These are phyloP conservation scores for Hedya salicella DNA, from an alignment of 2,888 invertebrate genomes.

Conservation along the genomic window DNA sequence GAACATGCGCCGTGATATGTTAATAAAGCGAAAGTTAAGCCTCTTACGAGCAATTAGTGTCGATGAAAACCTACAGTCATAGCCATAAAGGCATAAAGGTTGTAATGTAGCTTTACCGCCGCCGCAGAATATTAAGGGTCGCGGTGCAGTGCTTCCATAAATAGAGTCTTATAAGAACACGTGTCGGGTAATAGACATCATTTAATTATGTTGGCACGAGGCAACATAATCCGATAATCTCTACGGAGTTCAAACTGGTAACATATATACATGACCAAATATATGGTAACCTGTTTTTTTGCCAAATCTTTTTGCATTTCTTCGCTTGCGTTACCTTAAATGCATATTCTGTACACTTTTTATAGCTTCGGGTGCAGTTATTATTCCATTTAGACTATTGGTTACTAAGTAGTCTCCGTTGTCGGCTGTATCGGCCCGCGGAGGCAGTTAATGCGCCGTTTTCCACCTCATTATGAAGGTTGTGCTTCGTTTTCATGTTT, in stretches of 20 bases:
- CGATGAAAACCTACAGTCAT: slow-evolving; percentile 17
- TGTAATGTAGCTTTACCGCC: slow-evolving; percentile 41
- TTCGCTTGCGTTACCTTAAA: neutral
- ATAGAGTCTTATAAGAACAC: too few species aligned
- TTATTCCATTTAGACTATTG: neutral
- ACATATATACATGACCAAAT: too few species aligned
- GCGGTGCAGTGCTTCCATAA: neutral
- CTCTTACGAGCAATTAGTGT: slow-evolving; percentile 11
- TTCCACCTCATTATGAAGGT: slow-evolving; percentile 22
- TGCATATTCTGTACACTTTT: neutral
- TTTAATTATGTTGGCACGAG: too few species aligned
- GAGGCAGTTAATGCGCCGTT: slow-evolving; percentile 6
- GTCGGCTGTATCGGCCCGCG: slow-evolving; percentile 4
- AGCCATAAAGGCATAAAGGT: slow-evolving; percentile 47
- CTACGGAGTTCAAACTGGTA: too few species aligned
- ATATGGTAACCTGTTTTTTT: too few species aligned
- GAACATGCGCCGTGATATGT: too few species aligned
- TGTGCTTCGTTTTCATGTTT: slow-evolving; percentile 20
- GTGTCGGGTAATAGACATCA: too few species aligned
- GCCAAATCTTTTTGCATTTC: too few species aligned
- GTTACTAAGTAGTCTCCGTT: neutral
- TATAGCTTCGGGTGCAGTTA: neutral
- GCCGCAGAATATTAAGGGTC: slow-evolving; percentile 6
- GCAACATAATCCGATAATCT: too few species aligned
- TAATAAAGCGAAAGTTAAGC: slow-evolving; percentile 3